Conservation (phyloP, 2,113 vertebrate species). For the Bubo scandiacus region DNA sequence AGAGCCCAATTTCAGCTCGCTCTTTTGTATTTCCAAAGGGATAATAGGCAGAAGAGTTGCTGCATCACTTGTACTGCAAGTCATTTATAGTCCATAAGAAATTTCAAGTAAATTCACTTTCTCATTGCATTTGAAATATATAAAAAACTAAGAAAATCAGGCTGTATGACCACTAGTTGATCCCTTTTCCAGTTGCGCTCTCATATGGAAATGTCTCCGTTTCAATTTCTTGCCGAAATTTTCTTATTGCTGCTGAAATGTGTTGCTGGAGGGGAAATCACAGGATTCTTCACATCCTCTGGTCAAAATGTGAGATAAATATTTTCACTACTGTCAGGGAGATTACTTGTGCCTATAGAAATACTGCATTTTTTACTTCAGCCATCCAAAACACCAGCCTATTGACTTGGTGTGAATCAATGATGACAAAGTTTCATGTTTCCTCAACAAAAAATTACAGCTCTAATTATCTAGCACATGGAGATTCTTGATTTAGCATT, state of each 20-base stretch:
- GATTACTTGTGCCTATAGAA: neutral
- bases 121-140: neutral
- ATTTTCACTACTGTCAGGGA: neutral
- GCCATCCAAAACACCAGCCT: neutral
- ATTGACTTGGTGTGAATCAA: rapidly evolving
- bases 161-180: neutral
- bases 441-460: neutral
- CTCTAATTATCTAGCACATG: rapidly evolving
- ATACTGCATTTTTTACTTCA: neutral
- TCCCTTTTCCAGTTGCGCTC: neutral
- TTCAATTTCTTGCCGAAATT: neutral
- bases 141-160: neutral
- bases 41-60: neutral
- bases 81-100: neutral
- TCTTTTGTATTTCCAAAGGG: neutral
- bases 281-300: neutral
- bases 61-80: neutral
- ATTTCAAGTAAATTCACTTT: neutral
- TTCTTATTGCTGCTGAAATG: neutral
- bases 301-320: neutral
- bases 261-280: neutral
- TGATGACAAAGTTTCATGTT: neutral
- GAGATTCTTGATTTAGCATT: neutral
- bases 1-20: neutral
- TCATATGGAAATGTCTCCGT: neutral